These are phyloP conservation scores for Hemiscyllium ocellatum DNA, from an alignment of 2,113 vertebrate species.

Conservation along the genomic window DNA sequence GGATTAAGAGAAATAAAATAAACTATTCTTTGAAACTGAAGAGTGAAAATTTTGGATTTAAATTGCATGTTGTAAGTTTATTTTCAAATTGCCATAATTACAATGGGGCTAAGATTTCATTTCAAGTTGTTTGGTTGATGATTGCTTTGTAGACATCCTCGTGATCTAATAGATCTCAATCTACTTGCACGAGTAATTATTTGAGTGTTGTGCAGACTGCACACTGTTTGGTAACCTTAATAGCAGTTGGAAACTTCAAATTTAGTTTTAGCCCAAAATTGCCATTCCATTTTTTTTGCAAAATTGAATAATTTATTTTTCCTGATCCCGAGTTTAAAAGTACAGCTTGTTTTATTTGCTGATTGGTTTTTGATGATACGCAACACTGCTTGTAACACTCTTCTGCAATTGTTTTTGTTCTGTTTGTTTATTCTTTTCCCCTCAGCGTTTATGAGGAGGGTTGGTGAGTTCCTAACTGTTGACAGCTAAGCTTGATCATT, in stretches of 20 bases:
- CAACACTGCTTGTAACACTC: slow-evolving; percentile 39
- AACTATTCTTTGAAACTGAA: neutral
- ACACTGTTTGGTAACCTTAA: neutral
- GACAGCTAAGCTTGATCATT: slow-evolving; percentile 22
- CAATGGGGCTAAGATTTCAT: neutral
- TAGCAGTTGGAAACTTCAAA: neutral
- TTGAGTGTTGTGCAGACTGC: neutral
- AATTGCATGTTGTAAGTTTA: neutral
- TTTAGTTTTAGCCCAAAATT: neutral
- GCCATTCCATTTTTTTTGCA: neutral
- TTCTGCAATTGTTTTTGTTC: slow-evolving; percentile 59
- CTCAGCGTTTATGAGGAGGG: slow-evolving; percentile 91
- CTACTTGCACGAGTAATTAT: neutral
- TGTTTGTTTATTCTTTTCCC: slow-evolving; percentile 52
- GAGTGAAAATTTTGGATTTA: neutral
- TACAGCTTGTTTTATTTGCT: neutral
- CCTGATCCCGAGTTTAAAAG: neutral
- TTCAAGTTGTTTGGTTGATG: neutral
- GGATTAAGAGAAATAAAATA: neutral
- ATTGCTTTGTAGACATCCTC: neutral
- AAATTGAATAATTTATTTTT: neutral
- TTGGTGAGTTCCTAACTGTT: slow-evolving; percentile 81
- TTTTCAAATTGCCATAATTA: neutral
- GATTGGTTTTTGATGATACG: neutral
- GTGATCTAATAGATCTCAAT: neutral